Evolutionary conservation across 1,140 invertebrate genomes (phyloP).

Genomic region (Olivierus martensii): DNA sequence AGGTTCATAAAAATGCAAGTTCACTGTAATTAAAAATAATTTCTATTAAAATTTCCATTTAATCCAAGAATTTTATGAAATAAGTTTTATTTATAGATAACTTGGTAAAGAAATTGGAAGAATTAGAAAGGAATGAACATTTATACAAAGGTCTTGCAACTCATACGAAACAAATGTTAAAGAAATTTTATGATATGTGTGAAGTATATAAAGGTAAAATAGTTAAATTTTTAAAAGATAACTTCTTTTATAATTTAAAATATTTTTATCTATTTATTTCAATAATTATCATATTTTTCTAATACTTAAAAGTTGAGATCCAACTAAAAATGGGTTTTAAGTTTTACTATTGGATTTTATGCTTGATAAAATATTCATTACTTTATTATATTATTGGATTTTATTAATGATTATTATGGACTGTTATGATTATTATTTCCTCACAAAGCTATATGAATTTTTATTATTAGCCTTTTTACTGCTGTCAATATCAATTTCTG

Average conservation of each 20-base stretch:
- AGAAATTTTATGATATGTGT: constrained; percentile 53
- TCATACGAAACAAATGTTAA: constrained; percentile 65
- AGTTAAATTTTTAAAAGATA: constrained; percentile 1
- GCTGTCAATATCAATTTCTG: too few relatives aligned
- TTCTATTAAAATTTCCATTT: background rate
- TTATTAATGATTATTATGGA: too few relatives aligned
- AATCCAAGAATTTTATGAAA: background rate
- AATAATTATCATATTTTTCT: too few relatives aligned
- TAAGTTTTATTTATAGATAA: constrained; percentile 46
- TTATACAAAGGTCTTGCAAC: constrained; percentile 84
- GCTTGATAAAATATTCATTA: too few relatives aligned
- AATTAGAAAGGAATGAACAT: constrained; percentile 75
- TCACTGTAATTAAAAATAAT: background rate
- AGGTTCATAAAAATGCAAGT: too few relatives aligned
- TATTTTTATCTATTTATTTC: background rate
- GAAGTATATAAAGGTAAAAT: constrained; percentile 52
- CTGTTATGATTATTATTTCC: too few relatives aligned
- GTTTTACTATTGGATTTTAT: too few relatives aligned
- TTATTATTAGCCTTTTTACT: too few relatives aligned
- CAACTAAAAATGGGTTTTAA: too few relatives aligned
- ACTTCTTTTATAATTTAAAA: constrained; percentile 10
- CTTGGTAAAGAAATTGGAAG: constrained; percentile 85
- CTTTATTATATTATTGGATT: too few relatives aligned
- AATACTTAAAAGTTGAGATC: too few relatives aligned
- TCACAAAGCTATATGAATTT: too few relatives aligned